A percentile compares a stretch with the other conserved stretches of the same genome.
phyloP scores from a whole-genome alignment of 2,797 vertebrate species.

The Gobionotothen gibberifrons region DNA sequence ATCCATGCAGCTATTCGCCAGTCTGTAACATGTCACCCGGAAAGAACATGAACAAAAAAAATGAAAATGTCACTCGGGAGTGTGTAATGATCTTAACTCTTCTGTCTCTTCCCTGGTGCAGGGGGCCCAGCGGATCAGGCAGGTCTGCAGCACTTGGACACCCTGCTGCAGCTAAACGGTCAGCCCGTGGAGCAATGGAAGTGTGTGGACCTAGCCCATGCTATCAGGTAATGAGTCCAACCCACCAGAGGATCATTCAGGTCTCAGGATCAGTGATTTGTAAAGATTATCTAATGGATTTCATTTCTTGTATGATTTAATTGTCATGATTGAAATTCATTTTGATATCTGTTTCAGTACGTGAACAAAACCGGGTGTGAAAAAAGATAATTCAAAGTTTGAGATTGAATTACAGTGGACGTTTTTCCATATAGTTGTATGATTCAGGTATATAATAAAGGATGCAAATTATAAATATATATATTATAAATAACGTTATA shows the following conservation, averaged over 20 bases:
- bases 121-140: slow-evolving; percentile 94
- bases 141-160: slow-evolving; percentile 93
- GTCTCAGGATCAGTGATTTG: slow-evolving; percentile 3
- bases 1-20: neutral
- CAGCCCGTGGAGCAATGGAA: slow-evolving; percentile 96
- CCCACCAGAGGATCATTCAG: slow-evolving; percentile 1
- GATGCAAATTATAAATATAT: no score
- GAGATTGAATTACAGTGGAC: neutral
- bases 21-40: neutral
- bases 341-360: neutral
- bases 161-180: slow-evolving; percentile 92
- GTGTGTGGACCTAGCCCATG: slow-evolving; percentile 93
- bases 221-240: slow-evolving; percentile 87
- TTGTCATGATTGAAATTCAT: neutral
- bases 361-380: neutral
- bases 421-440: neutral
- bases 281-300: neutral
- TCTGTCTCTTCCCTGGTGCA: slow-evolving; percentile 59
- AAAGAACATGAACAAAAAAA: no score
- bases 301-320: neutral
- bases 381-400: neutral
- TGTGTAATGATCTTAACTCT: slow-evolving; percentile 16
- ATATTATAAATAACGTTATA: neutral
- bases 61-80: neutral
- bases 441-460: neutral